A percentile compares a stretch with the other conserved stretches of the same genome.
phyloP scores from a whole-genome alignment of 2,888 invertebrate species.

The Tolmerus cingulatus region DNA sequence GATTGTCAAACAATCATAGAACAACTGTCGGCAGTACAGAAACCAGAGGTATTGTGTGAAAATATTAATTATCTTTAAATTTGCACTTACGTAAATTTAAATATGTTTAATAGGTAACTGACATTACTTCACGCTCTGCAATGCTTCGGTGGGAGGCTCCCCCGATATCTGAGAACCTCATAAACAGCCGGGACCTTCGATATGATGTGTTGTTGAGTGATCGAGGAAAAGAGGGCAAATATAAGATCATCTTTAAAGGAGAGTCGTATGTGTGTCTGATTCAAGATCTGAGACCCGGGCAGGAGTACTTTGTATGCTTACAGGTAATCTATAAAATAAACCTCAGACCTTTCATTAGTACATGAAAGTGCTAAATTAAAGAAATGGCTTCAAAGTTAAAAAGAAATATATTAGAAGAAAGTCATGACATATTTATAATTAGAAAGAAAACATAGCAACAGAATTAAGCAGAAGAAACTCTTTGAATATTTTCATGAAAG shows the following conservation, averaged over 20 bases:
- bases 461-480: too few relatives aligned
- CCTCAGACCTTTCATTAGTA: too few relatives aligned
- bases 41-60: constrained; percentile 70
- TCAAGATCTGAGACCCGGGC: constrained; percentile 86
- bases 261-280: constrained; percentile 79
- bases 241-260: constrained; percentile 84
- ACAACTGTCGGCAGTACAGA: constrained; percentile 76
- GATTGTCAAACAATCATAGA: constrained; percentile 75
- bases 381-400: background rate
- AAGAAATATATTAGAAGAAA: background rate
- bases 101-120: constrained; percentile 72
- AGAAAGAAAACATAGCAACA: background rate
- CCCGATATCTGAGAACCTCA: constrained; percentile 47
- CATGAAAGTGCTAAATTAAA: too few relatives aligned
- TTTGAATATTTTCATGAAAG: too few relatives aligned
- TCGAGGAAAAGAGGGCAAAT: constrained; percentile 80
- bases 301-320: constrained; percentile 83
- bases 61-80: background rate
- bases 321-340: constrained; percentile 65
- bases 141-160: constrained; percentile 84
- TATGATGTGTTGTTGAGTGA: constrained; percentile 85
- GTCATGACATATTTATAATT: background rate
- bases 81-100: background rate
- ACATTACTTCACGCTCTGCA: constrained; percentile 84
- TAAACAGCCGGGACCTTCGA: constrained; percentile 65